These are phyloP conservation scores for Pleuronectes platessa DNA, from an alignment of 2,113 vertebrate species.

Conservation along the genomic window DNA sequence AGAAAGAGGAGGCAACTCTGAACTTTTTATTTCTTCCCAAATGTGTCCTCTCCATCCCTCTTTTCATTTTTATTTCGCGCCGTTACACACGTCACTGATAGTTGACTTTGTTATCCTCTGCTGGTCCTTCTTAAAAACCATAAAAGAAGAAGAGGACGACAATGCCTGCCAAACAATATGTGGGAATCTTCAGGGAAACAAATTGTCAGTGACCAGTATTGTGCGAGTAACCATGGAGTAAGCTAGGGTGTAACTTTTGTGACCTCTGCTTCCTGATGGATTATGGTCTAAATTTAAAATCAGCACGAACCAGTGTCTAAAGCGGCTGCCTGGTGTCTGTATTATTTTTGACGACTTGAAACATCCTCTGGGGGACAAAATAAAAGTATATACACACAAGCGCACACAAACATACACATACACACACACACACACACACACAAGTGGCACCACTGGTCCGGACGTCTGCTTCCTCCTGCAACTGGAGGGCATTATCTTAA, in stretches of 20 bases:
- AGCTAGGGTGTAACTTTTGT: background rate
- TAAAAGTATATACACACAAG: background rate
- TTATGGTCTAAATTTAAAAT: background rate
- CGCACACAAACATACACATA: background rate
- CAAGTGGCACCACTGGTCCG: background rate
- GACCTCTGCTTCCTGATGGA: conserved; percentile 11
- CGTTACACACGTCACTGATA: background rate
- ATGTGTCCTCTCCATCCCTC: no score
- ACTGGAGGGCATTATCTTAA: conserved; percentile 36
- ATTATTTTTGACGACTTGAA: background rate
- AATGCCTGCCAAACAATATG: background rate
- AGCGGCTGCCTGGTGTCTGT: background rate
- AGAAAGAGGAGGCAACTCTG: conserved; percentile 12
- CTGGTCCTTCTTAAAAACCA: background rate
- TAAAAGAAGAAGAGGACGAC: background rate
- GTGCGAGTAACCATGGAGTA: background rate
- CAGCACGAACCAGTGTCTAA: no score
- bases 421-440: background rate
- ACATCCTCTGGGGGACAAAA: background rate
- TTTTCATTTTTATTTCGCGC: no score
- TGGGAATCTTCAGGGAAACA: background rate
- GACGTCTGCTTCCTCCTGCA: conserved; percentile 2
- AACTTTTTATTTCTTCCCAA: no score
- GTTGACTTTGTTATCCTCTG: background rate
- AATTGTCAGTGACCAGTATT: conserved; percentile 19